Conservation (phyloP, 1,140 invertebrate species). For the Saccostrea glomerata region DNA sequence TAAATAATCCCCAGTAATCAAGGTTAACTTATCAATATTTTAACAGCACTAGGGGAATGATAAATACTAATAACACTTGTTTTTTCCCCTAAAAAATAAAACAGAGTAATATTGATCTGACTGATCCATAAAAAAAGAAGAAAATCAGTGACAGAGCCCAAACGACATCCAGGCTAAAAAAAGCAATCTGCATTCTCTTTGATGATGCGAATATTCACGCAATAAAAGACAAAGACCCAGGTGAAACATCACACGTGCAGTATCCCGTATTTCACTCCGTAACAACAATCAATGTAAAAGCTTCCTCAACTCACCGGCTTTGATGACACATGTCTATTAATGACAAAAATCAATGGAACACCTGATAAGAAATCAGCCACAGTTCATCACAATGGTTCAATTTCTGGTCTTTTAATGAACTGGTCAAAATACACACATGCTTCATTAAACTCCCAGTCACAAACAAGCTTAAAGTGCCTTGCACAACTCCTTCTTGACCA, state of each 20-base stretch:
- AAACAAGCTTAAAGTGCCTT: not conserved
- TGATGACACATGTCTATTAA: not conserved
- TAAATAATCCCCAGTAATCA: not conserved
- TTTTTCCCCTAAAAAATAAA: not conserved
- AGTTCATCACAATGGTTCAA: not conserved
- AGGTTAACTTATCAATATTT: not conserved
- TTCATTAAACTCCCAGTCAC: not conserved
- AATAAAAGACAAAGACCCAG: slow-evolving; percentile 27
- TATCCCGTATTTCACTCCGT: slow-evolving; percentile 8
- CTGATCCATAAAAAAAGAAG: not conserved
- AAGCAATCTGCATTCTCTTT: not conserved
- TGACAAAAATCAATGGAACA: not conserved
- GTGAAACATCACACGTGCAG: slow-evolving; percentile 10
- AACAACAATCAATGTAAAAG: slow-evolving; percentile 14
- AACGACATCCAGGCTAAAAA: not conserved
- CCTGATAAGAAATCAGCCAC: not conserved
- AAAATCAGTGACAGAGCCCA: not conserved
- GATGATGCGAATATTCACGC: slow-evolving; percentile 23
- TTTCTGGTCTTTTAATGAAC: not conserved
- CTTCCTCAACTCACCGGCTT: not conserved
- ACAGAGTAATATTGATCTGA: not conserved
- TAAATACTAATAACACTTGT: not conserved
- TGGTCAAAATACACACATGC: not conserved
- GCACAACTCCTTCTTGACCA: not conserved
- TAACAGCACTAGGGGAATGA: not conserved